Conservation (phyloP, 2,888 invertebrate genomes). For the Noctua janthina region DNA sequence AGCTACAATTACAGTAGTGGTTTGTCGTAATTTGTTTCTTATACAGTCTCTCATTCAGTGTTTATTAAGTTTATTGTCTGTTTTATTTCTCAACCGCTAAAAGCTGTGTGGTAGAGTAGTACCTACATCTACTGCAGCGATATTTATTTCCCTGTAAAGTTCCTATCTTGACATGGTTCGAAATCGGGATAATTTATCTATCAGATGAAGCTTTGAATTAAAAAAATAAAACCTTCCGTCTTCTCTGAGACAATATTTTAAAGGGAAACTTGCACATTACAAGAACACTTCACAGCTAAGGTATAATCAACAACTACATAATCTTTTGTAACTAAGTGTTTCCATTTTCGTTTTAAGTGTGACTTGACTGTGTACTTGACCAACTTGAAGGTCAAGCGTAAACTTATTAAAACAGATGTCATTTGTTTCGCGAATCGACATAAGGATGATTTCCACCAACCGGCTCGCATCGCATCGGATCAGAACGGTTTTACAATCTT, state of each 20-base stretch:
- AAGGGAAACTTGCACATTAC: background rate
- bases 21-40: background rate
- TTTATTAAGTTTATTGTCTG: background rate
- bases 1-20: background rate
- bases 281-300: background rate
- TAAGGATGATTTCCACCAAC: too few species aligned
- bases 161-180: background rate
- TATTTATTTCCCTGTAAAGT: background rate
- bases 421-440: too few species aligned
- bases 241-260: background rate
- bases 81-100: background rate
- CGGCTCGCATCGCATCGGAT: too few species aligned
- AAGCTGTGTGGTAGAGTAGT: background rate
- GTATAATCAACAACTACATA: too few species aligned
- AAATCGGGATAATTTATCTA: background rate
- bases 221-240: too few species aligned
- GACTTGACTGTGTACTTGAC: too few species aligned
- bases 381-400: too few species aligned
- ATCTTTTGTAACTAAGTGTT: too few species aligned
- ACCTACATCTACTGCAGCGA: background rate
- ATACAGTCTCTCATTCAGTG: background rate
- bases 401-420: too few species aligned
- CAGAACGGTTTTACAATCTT: too few species aligned
- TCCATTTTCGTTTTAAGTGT: too few species aligned
- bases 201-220: too few species aligned